A percentile compares a stretch with the other conserved stretches of the same genome.
Conservation (phyloP, 2,113 vertebrate species). For the Climacteris rufus region DNA sequence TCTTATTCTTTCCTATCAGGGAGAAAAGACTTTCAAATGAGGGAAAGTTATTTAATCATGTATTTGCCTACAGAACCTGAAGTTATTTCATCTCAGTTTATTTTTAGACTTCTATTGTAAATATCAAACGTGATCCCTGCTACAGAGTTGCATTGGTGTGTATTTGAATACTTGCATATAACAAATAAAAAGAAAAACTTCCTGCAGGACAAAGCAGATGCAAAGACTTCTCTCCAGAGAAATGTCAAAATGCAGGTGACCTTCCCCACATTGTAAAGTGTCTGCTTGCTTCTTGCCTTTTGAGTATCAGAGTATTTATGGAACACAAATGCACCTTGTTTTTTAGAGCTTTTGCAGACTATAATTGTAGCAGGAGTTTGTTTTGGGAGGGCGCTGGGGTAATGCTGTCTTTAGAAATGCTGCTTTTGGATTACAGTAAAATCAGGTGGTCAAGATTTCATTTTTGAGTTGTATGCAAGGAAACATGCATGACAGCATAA, state of each 20-base stretch:
- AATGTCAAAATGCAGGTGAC: not conserved
- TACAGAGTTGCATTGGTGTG: not conserved
- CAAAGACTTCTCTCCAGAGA: not conserved
- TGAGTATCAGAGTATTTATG: not conserved
- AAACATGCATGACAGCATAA: not conserved
- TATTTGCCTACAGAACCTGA: not conserved
- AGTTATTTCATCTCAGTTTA: not conserved
- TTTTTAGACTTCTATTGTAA: not conserved
- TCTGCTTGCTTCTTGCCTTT: not conserved
- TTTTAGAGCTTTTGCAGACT: not conserved
- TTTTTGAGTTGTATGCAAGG: not conserved
- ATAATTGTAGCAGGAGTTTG: not conserved
- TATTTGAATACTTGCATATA: not conserved
- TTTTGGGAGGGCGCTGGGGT: not conserved
- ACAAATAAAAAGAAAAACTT: not conserved
- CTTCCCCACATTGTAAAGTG: accelerated
- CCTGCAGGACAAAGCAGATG: not conserved
- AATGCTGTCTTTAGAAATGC: not conserved
- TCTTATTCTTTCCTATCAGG: not conserved
- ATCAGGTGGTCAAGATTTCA: not conserved
- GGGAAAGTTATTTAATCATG: not conserved
- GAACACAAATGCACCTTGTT: not conserved
- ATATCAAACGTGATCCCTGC: not conserved
- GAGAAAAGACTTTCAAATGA: not conserved
- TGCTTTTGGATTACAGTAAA: not conserved